Evolutionary conservation across 2,113 vertebrate species (phyloP).

Genomic region (Phylloscopus whistleri): DNA sequence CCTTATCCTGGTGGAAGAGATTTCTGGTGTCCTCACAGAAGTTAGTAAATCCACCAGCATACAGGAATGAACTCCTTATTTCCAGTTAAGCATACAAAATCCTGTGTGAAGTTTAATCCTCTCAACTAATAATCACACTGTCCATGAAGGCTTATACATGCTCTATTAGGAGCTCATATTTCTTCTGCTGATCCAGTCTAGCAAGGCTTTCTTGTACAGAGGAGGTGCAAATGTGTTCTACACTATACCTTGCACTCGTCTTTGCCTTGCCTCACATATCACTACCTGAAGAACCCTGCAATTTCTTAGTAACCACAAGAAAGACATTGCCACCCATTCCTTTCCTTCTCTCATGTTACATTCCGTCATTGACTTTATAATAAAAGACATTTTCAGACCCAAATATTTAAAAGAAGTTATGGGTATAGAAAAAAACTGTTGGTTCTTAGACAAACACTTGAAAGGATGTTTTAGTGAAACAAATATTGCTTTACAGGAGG

Average conservation of each 20-base stretch:
- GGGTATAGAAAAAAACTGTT: fast-evolving
- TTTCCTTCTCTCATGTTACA: not conserved
- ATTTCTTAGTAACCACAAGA: not conserved
- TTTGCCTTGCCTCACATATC: not conserved
- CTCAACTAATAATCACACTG: not conserved
- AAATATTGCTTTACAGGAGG: not conserved
- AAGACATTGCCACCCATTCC: fast-evolving
- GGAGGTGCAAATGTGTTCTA: not conserved
- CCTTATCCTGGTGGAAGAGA: not conserved
- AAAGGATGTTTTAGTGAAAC: not conserved
- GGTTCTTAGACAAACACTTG: not conserved
- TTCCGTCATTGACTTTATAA: not conserved
- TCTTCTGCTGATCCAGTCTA: not conserved
- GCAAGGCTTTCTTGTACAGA: not conserved
- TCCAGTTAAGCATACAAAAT: not conserved
- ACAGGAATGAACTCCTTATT: not conserved
- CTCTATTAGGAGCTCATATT: not conserved
- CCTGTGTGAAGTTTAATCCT: not conserved
- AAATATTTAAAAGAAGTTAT: not conserved
- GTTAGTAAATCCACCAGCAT: not conserved
- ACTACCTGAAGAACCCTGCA: not conserved
- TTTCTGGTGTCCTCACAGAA: not conserved
- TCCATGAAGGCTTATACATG: not conserved
- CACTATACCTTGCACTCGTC: not conserved
- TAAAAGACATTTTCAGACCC: not conserved